A percentile compares a stretch with the other conserved stretches of the same genome.
phyloP scores from a whole-genome alignment of 2,888 invertebrate genomes.

The Bellardia pandia region DNA sequence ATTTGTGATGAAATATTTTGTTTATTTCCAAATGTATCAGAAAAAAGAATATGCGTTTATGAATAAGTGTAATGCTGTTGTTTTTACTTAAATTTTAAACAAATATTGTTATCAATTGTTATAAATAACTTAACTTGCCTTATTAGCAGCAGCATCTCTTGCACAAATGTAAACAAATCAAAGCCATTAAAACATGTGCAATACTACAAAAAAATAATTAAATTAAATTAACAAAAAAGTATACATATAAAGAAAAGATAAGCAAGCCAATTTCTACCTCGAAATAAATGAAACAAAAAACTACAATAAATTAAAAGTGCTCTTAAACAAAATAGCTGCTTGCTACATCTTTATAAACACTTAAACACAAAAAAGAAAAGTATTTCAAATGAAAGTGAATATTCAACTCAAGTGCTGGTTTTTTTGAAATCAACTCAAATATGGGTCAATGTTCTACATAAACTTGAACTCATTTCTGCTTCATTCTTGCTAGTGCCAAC shows the following conservation, averaged over 20 bases:
- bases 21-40: not conserved
- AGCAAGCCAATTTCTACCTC: conserved; percentile 47
- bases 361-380: not conserved
- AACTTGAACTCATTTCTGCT: conserved; percentile 63
- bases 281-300: conserved; percentile 40
- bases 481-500: not conserved
- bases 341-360: not conserved
- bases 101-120: conserved; percentile 43
- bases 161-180: conserved; percentile 38
- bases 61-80: not conserved
- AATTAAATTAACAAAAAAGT: conserved; percentile 13
- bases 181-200: conserved; percentile 21
- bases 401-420: not conserved
- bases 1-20: conserved; percentile 13
- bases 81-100: conserved; percentile 23
- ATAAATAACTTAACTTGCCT: not conserved
- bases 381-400: conserved; percentile 51
- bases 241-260: conserved; percentile 18
- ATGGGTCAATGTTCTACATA: conserved; percentile 60
- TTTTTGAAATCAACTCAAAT: conserved; percentile 21
- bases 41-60: conserved; percentile 5
- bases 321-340: conserved; percentile 8
- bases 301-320: conserved; percentile 29
- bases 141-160: conserved; percentile 29
- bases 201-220: conserved; percentile 17